These are phyloP conservation scores for Trachythela sp. DNA, from an alignment of 64 coral and sea anemone species.

Conservation along the genomic window DNA sequence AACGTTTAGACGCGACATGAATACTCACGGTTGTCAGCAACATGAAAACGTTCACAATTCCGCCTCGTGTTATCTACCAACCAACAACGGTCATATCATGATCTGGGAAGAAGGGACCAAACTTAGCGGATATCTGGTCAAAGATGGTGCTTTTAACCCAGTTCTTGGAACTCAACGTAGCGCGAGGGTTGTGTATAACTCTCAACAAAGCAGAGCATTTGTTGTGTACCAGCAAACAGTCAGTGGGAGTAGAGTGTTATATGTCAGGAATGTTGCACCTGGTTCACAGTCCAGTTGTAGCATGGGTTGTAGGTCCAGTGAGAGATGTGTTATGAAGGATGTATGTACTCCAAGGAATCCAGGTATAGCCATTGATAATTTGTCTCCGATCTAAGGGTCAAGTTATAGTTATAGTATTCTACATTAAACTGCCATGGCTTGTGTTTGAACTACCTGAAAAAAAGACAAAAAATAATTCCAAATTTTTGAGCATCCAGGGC, in stretches of 20 bases:
- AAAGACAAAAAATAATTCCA: no score
- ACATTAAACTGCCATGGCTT: no score
- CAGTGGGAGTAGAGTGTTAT: not conserved
- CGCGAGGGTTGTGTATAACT: not conserved
- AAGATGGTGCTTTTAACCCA: not conserved
- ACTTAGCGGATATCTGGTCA: not conserved
- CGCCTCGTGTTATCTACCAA: not conserved
- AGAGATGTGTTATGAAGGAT: not conserved
- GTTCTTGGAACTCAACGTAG: not conserved
- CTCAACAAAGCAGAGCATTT: not conserved
- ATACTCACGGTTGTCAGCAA: not conserved
- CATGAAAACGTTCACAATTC: not conserved
- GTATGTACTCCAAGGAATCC: not conserved
- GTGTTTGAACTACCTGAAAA: no score
- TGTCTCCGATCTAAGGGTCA: no score
- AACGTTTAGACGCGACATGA: not conserved
- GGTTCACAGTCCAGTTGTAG: not conserved
- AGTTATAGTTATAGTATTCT: no score
- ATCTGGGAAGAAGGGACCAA: not conserved
- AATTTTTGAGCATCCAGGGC: no score
- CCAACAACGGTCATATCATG: constrained; percentile 2
- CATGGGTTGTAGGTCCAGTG: not conserved
- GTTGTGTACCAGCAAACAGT: not conserved
- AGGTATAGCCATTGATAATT: not conserved
- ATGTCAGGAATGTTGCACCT: not conserved